Conservation (phyloP, 2,888 invertebrate species). For the Diachrysia chrysitis region DNA sequence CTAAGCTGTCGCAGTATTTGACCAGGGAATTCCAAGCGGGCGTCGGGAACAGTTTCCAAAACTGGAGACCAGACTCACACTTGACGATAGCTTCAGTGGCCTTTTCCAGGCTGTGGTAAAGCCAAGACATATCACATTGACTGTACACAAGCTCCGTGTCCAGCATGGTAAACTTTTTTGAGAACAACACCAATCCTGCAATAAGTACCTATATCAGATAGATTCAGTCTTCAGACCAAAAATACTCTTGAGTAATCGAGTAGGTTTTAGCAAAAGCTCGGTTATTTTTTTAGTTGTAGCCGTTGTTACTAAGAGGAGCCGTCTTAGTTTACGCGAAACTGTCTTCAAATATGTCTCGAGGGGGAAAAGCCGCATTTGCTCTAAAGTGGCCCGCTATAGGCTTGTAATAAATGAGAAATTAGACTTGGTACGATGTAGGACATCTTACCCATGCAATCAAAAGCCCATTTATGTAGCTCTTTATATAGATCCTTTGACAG, state of each 20-base stretch:
- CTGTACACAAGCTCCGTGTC: slow-evolving; percentile 84
- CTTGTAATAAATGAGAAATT: no score
- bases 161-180: slow-evolving; percentile 90
- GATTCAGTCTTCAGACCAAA: background rate
- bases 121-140: slow-evolving; percentile 88
- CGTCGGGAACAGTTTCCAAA: slow-evolving; percentile 91
- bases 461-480: slow-evolving; percentile 91
- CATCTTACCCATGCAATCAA: slow-evolving; percentile 90
- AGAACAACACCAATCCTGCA: slow-evolving; percentile 84
- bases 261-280: no score
- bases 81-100: slow-evolving; percentile 90
- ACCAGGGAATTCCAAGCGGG: slow-evolving; percentile 89
- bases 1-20: slow-evolving; percentile 90
- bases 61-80: slow-evolving; percentile 91
- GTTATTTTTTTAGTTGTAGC: no score
- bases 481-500: slow-evolving; percentile 88
- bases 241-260: background rate
- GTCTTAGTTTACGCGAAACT: no score
- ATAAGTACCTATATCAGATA: slow-evolving; percentile 13
- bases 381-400: no score
- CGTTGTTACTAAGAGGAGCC: no score
- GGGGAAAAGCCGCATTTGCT: no score
- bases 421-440: no score
- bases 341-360: no score
- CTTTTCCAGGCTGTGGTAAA: slow-evolving; percentile 88